phyloP scores from a whole-genome alignment of 64 coral and sea anemone genomes.

The Actinia equina region DNA sequence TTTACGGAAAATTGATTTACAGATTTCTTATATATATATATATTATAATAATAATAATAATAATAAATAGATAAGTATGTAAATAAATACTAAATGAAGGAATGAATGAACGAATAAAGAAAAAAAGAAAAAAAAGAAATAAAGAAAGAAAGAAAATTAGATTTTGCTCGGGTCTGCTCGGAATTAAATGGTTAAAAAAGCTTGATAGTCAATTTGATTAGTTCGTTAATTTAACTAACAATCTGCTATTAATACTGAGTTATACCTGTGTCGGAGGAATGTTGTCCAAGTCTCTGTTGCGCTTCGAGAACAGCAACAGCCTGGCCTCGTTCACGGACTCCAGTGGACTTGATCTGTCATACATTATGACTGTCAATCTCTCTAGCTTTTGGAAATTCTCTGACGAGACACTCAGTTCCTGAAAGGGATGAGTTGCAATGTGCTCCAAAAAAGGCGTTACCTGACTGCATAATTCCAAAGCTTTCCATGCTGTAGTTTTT shows the following conservation, averaged over 20 bases:
- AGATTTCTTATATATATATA: too few relatives aligned
- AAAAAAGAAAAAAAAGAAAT: too few relatives aligned
- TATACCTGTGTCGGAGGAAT: constrained; percentile 6
- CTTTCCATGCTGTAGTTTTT: constrained; percentile 50
- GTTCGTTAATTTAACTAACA: too few relatives aligned
- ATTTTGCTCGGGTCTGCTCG: too few relatives aligned
- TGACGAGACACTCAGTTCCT: constrained; percentile 18
- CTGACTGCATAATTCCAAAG: constrained; percentile 3
- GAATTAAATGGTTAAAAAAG: too few relatives aligned
- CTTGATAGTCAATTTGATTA: too few relatives aligned
- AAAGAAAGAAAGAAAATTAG: too few relatives aligned
- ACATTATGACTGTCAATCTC: constrained; percentile 55
- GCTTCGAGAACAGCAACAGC: constrained; percentile 20
- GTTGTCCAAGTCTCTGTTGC: neutral
- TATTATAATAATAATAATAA: too few relatives aligned
- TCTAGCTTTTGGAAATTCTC: constrained; percentile 51
- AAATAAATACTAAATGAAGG: too few relatives aligned
- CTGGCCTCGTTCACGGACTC: constrained; percentile 46
- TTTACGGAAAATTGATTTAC: too few relatives aligned
- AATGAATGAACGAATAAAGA: too few relatives aligned
- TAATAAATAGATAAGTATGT: too few relatives aligned
- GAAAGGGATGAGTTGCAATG: constrained; percentile 25
- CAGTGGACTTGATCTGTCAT: constrained; percentile 51
- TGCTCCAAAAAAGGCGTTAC: constrained; percentile 18
- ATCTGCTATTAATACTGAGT: neutral